A percentile compares a stretch with the other conserved stretches of the same genome.
Evolutionary conservation across 2,888 invertebrate species (phyloP).

Genomic region (Tortricodes alternella): DNA sequence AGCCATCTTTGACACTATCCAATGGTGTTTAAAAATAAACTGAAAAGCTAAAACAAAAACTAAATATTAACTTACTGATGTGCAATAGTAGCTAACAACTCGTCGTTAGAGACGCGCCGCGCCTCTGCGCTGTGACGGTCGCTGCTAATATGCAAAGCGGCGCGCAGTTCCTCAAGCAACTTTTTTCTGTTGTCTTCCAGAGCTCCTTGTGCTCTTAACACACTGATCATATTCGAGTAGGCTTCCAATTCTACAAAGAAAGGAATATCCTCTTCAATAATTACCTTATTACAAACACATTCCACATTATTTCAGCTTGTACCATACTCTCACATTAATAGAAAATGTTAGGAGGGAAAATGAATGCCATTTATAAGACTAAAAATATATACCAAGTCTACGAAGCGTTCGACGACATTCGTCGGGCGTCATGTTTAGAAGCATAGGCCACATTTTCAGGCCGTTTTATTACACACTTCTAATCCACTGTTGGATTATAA

Average conservation of each 20-base stretch:
- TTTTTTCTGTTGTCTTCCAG: slow-evolving; percentile 92
- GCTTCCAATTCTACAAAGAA: slow-evolving; percentile 92
- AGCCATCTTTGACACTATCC: slow-evolving; percentile 73
- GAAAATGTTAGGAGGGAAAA: slow-evolving; percentile 80
- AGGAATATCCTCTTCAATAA: slow-evolving; percentile 45
- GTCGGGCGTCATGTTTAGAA: slow-evolving; percentile 92
- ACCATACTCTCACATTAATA: slow-evolving; percentile 52
- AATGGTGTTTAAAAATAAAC: slow-evolving; percentile 70
- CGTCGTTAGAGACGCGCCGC: slow-evolving; percentile 95
- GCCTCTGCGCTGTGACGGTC: slow-evolving; percentile 97
- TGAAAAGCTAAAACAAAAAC: slow-evolving; percentile 48
- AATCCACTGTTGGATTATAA: slow-evolving; percentile 61
- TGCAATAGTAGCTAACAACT: slow-evolving; percentile 93
- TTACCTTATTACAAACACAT: slow-evolving; percentile 36
- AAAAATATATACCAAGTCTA: slow-evolving; percentile 89
- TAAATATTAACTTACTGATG: slow-evolving; percentile 87
- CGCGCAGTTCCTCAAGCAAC: slow-evolving; percentile 91
- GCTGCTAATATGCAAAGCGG: slow-evolving; percentile 91
- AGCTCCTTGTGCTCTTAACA: slow-evolving; percentile 95
- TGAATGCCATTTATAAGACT: slow-evolving; percentile 76
- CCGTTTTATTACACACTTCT: slow-evolving; percentile 56
- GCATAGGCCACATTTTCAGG: slow-evolving; percentile 84
- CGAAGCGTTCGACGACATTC: slow-evolving; percentile 94
- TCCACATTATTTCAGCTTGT: slow-evolving; percentile 45
- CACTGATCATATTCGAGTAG: slow-evolving; percentile 94